Percentiles rank a stretch among this genome's conserved stretches.
Evolutionary conservation across 1,140 invertebrate species (phyloP).

Genomic region (Euura saliciscinereae): DNA sequence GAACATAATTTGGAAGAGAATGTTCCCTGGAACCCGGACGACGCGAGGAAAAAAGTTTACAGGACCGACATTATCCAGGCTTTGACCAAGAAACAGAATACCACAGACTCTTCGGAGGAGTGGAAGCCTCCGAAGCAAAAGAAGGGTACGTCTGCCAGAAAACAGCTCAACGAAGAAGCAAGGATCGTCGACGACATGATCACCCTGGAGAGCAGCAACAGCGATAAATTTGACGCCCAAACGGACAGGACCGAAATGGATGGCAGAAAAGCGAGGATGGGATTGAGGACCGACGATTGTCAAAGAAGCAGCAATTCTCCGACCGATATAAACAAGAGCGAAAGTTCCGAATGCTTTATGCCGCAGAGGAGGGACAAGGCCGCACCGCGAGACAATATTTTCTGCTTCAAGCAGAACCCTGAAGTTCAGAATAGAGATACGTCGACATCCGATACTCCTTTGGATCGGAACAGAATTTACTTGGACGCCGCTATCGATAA

Average conservation of each 20-base stretch:
- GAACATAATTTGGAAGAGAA: slow-evolving; percentile 52
- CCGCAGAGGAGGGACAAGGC: slow-evolving; percentile 42
- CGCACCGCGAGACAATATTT: slow-evolving; percentile 39
- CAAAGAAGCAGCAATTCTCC: slow-evolving; percentile 33
- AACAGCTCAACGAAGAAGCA: slow-evolving; percentile 23
- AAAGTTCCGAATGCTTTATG: slow-evolving; percentile 55
- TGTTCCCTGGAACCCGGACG: slow-evolving; percentile 54
- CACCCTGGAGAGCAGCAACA: slow-evolving; percentile 44
- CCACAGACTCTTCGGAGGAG: slow-evolving; percentile 50
- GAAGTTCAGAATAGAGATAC: slow-evolving; percentile 34
- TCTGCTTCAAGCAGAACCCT: slow-evolving; percentile 39
- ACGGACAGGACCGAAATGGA: slow-evolving; percentile 53
- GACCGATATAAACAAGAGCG: slow-evolving; percentile 47
- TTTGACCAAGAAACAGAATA: slow-evolving; percentile 48
- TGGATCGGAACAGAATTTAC: slow-evolving; percentile 42
- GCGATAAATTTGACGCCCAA: slow-evolving; percentile 50
- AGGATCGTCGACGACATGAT: slow-evolving; percentile 36
- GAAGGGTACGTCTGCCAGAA: slow-evolving; percentile 26
- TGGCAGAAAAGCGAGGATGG: slow-evolving; percentile 53
- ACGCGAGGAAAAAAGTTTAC: slow-evolving; percentile 52
- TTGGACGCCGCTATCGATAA: slow-evolving; percentile 38
- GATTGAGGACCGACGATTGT: slow-evolving; percentile 48
- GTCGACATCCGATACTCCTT: slow-evolving; percentile 36
- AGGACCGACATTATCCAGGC: slow-evolving; percentile 49
- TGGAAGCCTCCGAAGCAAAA: slow-evolving; percentile 46